phyloP scores from a whole-genome alignment of 2,113 vertebrate species.

The Hemibagrus wyckioides region DNA sequence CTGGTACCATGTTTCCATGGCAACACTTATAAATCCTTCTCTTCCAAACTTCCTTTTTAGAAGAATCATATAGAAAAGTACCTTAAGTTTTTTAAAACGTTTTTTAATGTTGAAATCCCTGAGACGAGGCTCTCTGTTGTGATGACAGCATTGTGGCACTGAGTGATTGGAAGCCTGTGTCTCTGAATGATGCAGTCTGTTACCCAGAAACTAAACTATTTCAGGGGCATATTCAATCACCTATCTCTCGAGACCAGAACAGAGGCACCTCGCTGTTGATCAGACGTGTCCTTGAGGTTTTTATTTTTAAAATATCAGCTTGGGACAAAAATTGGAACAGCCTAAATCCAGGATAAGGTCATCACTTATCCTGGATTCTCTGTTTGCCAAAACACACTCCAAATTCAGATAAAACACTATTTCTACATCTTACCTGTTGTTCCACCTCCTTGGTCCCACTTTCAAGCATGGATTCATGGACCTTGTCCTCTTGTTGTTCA shows the following conservation, averaged over 20 bases:
- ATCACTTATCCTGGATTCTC: constrained; percentile 21
- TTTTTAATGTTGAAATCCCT: constrained; percentile 1
- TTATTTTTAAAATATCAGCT: constrained; percentile 62
- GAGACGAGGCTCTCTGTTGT: not conserved
- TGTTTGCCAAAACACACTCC: constrained; percentile 7
- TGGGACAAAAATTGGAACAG: constrained; percentile 58
- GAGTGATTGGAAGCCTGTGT: constrained; percentile 6
- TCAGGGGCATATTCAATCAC: constrained; percentile 63
- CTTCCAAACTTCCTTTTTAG: constrained; percentile 34
- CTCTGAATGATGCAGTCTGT: constrained; percentile 35
- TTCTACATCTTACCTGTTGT: constrained; percentile 61
- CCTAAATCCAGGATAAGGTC: constrained; percentile 50
- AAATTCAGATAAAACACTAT: constrained; percentile 18
- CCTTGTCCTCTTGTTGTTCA: constrained; percentile 27
- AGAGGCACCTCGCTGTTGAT: constrained; percentile 57
- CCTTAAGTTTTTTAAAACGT: constrained; percentile 9
- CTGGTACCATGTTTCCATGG: constrained; percentile 50
- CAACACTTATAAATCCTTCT: constrained; percentile 47
- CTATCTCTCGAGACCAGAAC: constrained; percentile 54
- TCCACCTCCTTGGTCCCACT: constrained; percentile 37
- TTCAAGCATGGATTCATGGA: constrained; percentile 41
- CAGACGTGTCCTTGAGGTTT: constrained; percentile 61
- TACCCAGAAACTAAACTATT: constrained; percentile 59
- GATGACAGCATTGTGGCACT: not conserved
- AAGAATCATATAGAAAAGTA: constrained; percentile 29